A percentile compares a stretch with the other conserved stretches of the same genome.
phyloP scores from a whole-genome alignment of 2,888 invertebrate species.

The Hypsopygia costalis region DNA sequence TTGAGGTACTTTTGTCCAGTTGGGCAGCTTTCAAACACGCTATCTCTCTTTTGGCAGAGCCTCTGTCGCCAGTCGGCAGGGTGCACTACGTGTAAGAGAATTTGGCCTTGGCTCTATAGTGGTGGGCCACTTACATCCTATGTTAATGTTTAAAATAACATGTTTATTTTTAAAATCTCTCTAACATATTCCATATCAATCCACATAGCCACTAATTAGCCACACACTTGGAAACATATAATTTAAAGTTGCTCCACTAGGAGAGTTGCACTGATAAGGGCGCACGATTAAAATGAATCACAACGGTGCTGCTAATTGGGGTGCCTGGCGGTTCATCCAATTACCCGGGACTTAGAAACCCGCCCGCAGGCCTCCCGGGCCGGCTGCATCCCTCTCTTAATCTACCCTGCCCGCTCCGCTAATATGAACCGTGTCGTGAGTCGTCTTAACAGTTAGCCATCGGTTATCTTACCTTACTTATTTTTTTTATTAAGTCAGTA shows the following conservation, averaged over 20 bases:
- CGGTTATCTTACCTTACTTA: no score
- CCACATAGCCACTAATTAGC: not conserved
- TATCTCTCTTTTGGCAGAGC: no score
- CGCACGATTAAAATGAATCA: conserved; percentile 77
- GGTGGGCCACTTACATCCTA: no score
- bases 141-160: no score
- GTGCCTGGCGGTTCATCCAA: conserved; percentile 69
- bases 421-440: conserved; percentile 9
- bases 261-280: conserved; percentile 59
- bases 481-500: no score
- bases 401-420: conserved; percentile 5
- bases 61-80: no score
- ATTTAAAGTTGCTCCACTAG: conserved; percentile 6
- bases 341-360: conserved; percentile 78
- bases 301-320: conserved; percentile 73
- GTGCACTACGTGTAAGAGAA: no score
- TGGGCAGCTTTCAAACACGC: no score
- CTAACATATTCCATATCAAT: not conserved
- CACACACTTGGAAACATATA: not conserved
- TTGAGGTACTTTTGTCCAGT: no score
- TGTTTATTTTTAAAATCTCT: no score
- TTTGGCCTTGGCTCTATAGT: no score
- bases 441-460: not conserved
- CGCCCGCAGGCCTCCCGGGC: conserved; percentile 35
- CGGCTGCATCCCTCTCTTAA: conserved; percentile 7